Base-by-base conservation (phyloP, 2,888 invertebrate genomes). In the Hypolimnas misippus region DNA sequence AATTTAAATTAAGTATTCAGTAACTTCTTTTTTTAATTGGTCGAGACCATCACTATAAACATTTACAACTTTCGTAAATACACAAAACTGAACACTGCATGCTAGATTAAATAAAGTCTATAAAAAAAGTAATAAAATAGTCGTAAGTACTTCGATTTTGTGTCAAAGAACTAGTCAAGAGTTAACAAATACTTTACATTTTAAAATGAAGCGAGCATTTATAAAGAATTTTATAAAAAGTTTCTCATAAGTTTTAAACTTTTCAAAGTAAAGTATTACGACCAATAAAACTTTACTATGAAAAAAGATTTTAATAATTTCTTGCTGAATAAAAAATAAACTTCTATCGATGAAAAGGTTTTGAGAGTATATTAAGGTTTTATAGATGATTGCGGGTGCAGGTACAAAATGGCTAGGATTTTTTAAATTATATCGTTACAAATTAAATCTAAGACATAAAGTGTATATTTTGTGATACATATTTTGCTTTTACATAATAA, bases 91-190 rank as follows among this genome's bases (percentile, higher is more conserved):
- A 33, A 33, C 33, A 33, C 33, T 8, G 12, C 8, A 33, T 12
- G 4, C 35, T 38, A 38, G 3, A 38, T 38, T 38, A n/a, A 38
- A 38, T 38, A 38, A 38, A 25, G 5, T 38, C 35, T 12, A 38
- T 38, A n/a, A 38, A 38, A 38, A 38, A 8, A 7, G 35, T 38
- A 2, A 38, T 38, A 38, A 38, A 38, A 38, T 38, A 33, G 10
- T 33, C 35, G 12, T 38, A 38, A 38, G 35, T 38, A 12, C 35
- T 38, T 35, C 35, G 12, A 38, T 38, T 38, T 38, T n/a, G 12
- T 38, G 35, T 38, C 35, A 38, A 38, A 38, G 35, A 38, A n/a
- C n/a, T n/a, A 38, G 35, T 38, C 12, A n/a, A 38, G 35, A 38
- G 35, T 38, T 38, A 38, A 38, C 25, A 38, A 38, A 38, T 38